These are phyloP conservation scores for Colistium nudipinnis DNA, from an alignment of 2,113 vertebrate species.

Conservation along the genomic window DNA sequence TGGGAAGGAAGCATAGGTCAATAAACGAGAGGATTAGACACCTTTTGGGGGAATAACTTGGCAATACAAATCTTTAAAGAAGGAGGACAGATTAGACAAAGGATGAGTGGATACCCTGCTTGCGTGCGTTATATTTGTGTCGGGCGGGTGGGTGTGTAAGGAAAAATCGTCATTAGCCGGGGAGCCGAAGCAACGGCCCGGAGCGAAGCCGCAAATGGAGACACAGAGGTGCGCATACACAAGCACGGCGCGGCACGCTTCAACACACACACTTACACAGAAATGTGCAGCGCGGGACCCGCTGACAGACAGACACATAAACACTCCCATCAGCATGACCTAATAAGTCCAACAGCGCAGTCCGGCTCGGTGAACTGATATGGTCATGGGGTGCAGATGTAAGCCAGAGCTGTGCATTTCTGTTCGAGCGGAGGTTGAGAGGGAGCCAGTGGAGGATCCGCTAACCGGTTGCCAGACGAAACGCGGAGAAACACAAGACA, in stretches of 20 bases:
- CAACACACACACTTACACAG: constrained; percentile 54
- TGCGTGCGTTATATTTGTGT: background rate
- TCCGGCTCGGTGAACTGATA: constrained; percentile 46
- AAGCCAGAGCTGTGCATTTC: constrained; percentile 50
- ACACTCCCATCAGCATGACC: constrained; percentile 64
- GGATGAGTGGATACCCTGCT: background rate
- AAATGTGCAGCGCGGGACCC: constrained; percentile 48
- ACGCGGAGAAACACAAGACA: background rate
- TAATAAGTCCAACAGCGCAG: constrained; percentile 69
- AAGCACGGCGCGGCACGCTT: constrained; percentile 23
- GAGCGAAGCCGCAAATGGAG: constrained; percentile 61
- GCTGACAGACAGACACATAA: constrained; percentile 53
- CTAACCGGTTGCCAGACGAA: background rate
- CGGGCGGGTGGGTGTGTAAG: constrained; percentile 15
- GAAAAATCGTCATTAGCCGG: constrained; percentile 50
- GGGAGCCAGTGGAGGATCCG: constrained; percentile 20
- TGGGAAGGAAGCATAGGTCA: constrained; percentile 3
- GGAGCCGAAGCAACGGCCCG: constrained; percentile 54
- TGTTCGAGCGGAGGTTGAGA: constrained; percentile 36
- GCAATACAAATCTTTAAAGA: background rate
- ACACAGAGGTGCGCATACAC: constrained; percentile 10
- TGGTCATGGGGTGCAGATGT: constrained; percentile 62
- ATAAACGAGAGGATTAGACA: constrained; percentile 1
- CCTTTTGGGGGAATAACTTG: background rate
- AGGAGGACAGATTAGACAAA: background rate